Conservation (phyloP, 2,888 invertebrate genomes). For the Hypena proboscidalis region DNA sequence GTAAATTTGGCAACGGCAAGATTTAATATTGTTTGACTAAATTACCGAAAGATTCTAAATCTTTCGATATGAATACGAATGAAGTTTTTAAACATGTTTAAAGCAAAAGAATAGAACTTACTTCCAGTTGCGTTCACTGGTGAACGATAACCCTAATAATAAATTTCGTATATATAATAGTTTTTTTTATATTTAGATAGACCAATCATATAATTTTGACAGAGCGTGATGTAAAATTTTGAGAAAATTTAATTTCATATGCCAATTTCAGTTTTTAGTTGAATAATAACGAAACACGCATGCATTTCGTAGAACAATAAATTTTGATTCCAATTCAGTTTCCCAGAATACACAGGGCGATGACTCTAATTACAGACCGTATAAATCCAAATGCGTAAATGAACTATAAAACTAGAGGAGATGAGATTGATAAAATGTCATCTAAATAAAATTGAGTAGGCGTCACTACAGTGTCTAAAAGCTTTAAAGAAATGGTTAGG, state of each 20-base stretch:
- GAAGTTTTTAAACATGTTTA: too few species aligned
- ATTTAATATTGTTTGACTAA: too few species aligned
- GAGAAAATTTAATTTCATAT: constrained; percentile 48
- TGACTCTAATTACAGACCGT: constrained; percentile 32
- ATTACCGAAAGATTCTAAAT: too few species aligned
- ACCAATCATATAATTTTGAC: constrained; percentile 39
- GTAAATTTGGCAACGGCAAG: too few species aligned
- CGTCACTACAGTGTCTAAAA: constrained; percentile 18
- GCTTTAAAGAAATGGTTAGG: constrained; percentile 17
- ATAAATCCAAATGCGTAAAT: constrained; percentile 44
- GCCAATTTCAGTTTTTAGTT: constrained; percentile 61
- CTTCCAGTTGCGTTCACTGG: too few species aligned
- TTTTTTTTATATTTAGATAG: too few species aligned
- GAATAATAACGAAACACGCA: constrained; percentile 44
- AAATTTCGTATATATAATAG: too few species aligned
- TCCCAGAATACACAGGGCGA: constrained; percentile 65
- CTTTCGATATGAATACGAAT: too few species aligned
- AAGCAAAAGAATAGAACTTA: too few species aligned
- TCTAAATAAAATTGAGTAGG: constrained; percentile 38
- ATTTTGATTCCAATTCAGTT: constrained; percentile 59
- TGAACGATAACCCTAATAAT: too few species aligned
- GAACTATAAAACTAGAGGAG: constrained; percentile 33
- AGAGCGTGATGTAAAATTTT: constrained; percentile 59
- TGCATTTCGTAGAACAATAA: constrained; percentile 48
- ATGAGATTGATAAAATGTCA: constrained; percentile 14